Percentiles rank a stretch among this genome's conserved stretches.
Evolutionary conservation across 2,113 vertebrate species (phyloP).

Genomic region (Bubo scandiacus): DNA sequence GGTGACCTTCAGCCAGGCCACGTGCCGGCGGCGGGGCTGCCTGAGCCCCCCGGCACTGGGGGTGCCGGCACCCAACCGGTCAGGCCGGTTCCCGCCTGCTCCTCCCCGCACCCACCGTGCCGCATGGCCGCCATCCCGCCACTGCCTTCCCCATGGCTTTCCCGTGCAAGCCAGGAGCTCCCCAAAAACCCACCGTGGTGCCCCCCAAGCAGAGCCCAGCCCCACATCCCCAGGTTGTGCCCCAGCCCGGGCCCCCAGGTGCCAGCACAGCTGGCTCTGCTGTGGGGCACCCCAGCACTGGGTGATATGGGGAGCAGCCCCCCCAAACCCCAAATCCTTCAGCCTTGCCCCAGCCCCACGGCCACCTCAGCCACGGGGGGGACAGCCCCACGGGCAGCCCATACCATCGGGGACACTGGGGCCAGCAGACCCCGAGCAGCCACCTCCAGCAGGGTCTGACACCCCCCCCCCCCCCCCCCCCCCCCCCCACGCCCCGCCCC

Average conservation of each 20-base stretch:
- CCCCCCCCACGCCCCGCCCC: too few relatives aligned
- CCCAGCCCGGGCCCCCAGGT: accelerated
- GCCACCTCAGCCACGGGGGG: not conserved
- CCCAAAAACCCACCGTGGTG: accelerated
- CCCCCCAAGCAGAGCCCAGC: not conserved
- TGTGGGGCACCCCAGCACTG: not conserved
- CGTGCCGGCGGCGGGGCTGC: not conserved
- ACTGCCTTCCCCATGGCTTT: not conserved
- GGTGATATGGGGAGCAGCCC: not conserved
- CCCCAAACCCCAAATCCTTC: not conserved
- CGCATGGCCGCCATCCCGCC: not conserved
- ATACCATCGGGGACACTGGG: accelerated
- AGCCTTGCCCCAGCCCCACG: accelerated
- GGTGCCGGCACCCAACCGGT: slow-evolving; percentile 21
- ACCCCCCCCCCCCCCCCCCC: too few relatives aligned
- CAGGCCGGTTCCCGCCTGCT: slow-evolving; percentile 11
- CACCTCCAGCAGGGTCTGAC: accelerated
- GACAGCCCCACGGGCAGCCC: not conserved
- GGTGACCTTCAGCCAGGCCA: slow-evolving; percentile 30
- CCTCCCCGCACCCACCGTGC: slow-evolving; percentile 7
- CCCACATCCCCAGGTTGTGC: not conserved
- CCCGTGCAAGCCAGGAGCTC: not conserved
- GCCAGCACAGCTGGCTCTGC: not conserved
- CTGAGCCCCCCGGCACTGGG: not conserved
- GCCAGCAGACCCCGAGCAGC: not conserved